Evolutionary conservation across 2,888 invertebrate species (phyloP), one percentile per base, ranked within the genome.

Genomic region (Cyaniris semiargus): DNA sequence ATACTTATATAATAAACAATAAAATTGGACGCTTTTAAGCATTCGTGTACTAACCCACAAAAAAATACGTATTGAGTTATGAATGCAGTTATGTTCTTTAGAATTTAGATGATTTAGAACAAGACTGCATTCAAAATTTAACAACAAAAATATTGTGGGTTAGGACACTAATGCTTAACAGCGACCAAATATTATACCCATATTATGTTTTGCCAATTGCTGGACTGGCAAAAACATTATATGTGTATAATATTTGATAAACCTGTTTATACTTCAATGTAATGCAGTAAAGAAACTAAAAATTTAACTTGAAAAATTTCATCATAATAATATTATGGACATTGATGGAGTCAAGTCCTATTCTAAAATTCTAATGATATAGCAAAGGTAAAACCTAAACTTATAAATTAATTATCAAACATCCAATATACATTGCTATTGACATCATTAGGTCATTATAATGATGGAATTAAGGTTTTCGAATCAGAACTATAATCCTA

Each of bases 401-500:
- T 10, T 44, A 27, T n/a, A n/a, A n/a, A n/a, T n/a, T n/a, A n/a
- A 1, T 66, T 13, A 31, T 31, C 53, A 53, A 53, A 18, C 15
- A 53, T 48, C 48, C 15, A 34, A 8, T 38, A 44, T 10, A 60
- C 23, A 13, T 66, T 53, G 18, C 27, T 66, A 23, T 7, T 66
- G 66, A 66, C 66, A 66, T 66, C 15, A 66, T 66, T 66, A 7
- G 6, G 0, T 27, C 27, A 6, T 27, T 13, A 31, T 66, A 53
- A 13, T 27, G 4, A 5, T 31, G 27, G 27, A 66, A 66, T 66
- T 66, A 6, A 31, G 66, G 66, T 27, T 66, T 27, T 66, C 27
- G 66, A 53, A 72, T 72, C 44, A 13, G 34, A 44, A 44, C 7
- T 27, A 53, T 71, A 70, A 76, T 76, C 53, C 38, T 79, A 74